A percentile compares a stretch with the other conserved stretches of the same genome.
phyloP scores from a whole-genome alignment of 37 sponge, comb jelly and placozoan genomes.

The Beroe forskalii region DNA sequence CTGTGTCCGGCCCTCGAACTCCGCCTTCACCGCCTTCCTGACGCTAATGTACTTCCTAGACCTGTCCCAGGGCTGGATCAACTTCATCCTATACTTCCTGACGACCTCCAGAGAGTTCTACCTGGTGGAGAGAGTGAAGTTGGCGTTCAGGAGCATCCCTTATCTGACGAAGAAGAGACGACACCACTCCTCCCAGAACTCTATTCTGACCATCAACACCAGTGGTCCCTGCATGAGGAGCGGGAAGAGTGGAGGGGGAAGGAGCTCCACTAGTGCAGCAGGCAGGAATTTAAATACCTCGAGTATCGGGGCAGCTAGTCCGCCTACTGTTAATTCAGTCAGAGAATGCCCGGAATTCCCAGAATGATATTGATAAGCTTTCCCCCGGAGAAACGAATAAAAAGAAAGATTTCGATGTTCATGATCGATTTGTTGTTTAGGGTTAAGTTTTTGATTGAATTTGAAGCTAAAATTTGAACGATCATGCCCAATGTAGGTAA shows the following conservation, averaged over 20 bases:
- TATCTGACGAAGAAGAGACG: neutral
- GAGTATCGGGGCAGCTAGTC: no score
- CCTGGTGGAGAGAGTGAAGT: slow-evolving; percentile 9
- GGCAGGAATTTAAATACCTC: no score
- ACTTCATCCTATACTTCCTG: slow-evolving; percentile 62
- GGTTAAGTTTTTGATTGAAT: no score
- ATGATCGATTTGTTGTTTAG: no score
- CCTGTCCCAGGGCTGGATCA: slow-evolving; percentile 48
- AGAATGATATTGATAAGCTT: no score
- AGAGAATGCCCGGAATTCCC: no score
- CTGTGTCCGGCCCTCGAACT: neutral
- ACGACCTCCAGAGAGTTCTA: neutral
- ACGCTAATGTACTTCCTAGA: slow-evolving; percentile 10
- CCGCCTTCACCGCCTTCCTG: neutral
- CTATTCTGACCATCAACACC: neutral
- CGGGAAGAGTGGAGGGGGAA: neutral
- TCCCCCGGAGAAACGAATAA: no score
- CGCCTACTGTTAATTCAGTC: no score
- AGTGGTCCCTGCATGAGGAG: slow-evolving; percentile 5
- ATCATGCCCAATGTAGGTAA: no score
- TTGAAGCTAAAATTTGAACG: no score
- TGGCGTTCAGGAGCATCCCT: slow-evolving; percentile 11
- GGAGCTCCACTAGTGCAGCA: neutral
- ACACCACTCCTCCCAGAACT: slow-evolving; percentile 23
- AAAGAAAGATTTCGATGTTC: no score